A percentile compares a stretch with the other conserved stretches of the same genome.
These are phyloP conservation scores for Papilio elwesi DNA, from an alignment of 2,888 invertebrate genomes.

Conservation along the genomic window DNA sequence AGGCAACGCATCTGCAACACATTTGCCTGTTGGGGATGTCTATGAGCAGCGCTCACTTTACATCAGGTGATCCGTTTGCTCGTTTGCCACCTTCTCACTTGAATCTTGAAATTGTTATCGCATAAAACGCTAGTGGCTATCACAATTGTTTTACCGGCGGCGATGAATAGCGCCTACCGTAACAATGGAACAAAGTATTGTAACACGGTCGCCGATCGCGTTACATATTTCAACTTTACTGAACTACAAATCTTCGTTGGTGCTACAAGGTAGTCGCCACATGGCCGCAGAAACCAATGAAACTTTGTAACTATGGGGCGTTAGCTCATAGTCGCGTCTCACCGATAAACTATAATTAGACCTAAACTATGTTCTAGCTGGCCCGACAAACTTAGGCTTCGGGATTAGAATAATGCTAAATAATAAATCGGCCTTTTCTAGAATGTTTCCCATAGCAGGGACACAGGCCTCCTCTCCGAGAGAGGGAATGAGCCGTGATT, in stretches of 20 bases:
- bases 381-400: too few relatives aligned
- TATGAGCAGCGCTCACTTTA: too few relatives aligned
- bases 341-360: not conserved
- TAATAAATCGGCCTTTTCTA: too few relatives aligned
- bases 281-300: not conserved
- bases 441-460: too few relatives aligned
- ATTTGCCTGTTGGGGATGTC: too few relatives aligned
- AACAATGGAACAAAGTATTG: constrained; percentile 11
- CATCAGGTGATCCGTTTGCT: too few relatives aligned
- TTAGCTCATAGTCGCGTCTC: not conserved
- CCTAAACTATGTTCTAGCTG: not conserved
- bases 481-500: too few relatives aligned
- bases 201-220: not conserved
- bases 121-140: not conserved
- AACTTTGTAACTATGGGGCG: not conserved
- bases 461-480: too few relatives aligned
- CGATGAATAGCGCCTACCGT: not conserved
- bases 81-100: too few relatives aligned
- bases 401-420: too few relatives aligned
- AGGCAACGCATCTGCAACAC: too few relatives aligned
- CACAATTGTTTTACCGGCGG: not conserved
- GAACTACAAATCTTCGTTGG: constrained; percentile 8
- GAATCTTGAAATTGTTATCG: not conserved
- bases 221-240: not conserved
- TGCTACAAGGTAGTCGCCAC: not conserved